A percentile compares a stretch with the other conserved stretches of the same genome.
Conservation (phyloP, 2,797 vertebrate genomes). For the Tinamus major region DNA sequence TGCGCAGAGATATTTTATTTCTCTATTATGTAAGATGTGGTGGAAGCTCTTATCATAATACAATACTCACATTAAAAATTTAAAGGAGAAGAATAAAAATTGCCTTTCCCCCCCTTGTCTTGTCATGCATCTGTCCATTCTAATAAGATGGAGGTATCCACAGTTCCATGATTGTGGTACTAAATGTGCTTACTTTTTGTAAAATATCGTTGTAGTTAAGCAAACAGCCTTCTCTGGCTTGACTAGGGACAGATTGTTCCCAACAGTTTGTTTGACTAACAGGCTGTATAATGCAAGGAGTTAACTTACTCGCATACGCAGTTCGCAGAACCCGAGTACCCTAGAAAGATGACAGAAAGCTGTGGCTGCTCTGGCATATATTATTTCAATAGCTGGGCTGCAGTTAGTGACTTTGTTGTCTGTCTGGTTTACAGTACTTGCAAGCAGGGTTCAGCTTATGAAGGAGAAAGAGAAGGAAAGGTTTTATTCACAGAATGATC, state of each 20-base stretch:
- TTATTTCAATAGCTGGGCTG: neutral
- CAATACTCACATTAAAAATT: constrained; percentile 34
- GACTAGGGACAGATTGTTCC: constrained; percentile 54
- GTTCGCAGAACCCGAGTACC: neutral
- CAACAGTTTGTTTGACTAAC: constrained; percentile 1
- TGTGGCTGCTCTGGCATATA: constrained; percentile 13
- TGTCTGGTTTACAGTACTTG: constrained; percentile 15
- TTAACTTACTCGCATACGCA: constrained; percentile 17
- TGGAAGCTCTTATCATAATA: constrained; percentile 28
- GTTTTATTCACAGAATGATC: neutral
- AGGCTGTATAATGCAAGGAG: constrained; percentile 42
- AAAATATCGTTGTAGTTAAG: constrained; percentile 48
- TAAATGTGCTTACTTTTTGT: constrained; percentile 56
- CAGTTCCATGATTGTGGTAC: neutral
- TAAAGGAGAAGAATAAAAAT: constrained; percentile 46
- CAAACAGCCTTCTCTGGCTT: constrained; percentile 24
- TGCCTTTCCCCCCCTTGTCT: constrained; percentile 24
- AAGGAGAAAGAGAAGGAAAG: constrained; percentile 10
- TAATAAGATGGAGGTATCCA: constrained; percentile 46
- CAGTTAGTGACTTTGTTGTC: constrained; percentile 24
- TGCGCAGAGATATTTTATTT: constrained; percentile 30
- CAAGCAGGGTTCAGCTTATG: neutral
- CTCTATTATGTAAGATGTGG: constrained; percentile 22
- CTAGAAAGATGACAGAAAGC: constrained; percentile 51
- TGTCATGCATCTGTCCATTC: constrained; percentile 53